Percentiles rank a stretch among this genome's conserved stretches.
These are phyloP conservation scores for Pomatorhinus ruficollis DNA, from an alignment of 2,113 vertebrate genomes.

Conservation along the genomic window DNA sequence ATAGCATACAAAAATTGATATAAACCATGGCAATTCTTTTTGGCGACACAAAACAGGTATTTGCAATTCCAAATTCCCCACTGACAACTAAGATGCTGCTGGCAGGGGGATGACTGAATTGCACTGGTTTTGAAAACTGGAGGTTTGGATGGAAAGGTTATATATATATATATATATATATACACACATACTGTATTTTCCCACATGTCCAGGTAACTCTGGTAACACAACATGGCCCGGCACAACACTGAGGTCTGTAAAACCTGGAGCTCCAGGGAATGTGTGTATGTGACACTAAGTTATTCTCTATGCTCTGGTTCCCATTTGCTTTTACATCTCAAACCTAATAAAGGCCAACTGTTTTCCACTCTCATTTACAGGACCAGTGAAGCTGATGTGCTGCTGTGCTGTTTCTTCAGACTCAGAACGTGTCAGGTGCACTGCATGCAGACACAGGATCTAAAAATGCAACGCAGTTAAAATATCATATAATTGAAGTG, in stretches of 20 bases:
- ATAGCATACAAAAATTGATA: slow-evolving; percentile 11
- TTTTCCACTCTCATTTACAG: background rate
- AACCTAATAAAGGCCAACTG: background rate
- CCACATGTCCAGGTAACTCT: background rate
- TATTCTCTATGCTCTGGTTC: background rate
- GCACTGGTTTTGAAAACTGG: background rate
- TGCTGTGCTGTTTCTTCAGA: background rate
- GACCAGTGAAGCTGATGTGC: background rate
- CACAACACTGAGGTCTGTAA: background rate
- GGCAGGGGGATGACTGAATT: background rate
- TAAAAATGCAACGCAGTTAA: background rate
- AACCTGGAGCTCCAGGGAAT: background rate
- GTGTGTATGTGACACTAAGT: background rate
- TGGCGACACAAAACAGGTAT: background rate
- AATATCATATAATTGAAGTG: background rate
- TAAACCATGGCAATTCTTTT: background rate
- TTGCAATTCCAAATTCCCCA: background rate
- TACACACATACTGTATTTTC: background rate
- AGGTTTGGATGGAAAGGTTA: background rate
- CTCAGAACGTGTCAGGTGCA: background rate
- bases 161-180: background rate
- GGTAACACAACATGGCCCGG: background rate
- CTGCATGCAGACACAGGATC: background rate
- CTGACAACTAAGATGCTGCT: background rate
- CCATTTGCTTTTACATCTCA: background rate